Base-by-base conservation (phyloP, 2,113 vertebrate species). In the Saccopteryx bilineata region DNA sequence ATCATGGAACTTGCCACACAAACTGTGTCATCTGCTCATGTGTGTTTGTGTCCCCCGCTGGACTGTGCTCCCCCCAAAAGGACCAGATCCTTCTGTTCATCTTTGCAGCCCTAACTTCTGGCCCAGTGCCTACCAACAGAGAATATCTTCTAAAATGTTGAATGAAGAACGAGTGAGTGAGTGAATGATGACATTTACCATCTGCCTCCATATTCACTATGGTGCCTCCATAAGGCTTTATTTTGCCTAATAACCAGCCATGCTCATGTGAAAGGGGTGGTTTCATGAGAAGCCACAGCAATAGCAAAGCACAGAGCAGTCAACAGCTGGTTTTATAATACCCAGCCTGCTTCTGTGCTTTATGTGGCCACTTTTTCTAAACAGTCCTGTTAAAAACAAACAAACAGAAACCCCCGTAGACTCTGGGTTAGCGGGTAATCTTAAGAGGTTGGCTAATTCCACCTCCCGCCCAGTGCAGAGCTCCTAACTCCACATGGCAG, bases 191-290 rank as follows among this genome's bases (percentile, higher is more conserved):
- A 21, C 54, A 18, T 72, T 71, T 19, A 56, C 65, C 28, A 7
- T 93, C 87, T 81, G n/a, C 68, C 33, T 92, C 69, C 94, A 61
- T n/a, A 18, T 54, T 71, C 81, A 58, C 72, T 66, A 14, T 9
- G 1, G 56, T 26, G 82, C 68, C 63, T 74, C 96, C 74, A 50
- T 95, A 95, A 96, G 95, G 89, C 69, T 96, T 96, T 89, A 12
- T 85, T 82, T 82, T 96, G 63, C 68, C 28, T 50, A 8, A 5
- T 14, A 24, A 46, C 15, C 63, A n/a, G 7, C 69, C 48, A 79
- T 80, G 65, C 21, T 91, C 71, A 21, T 5, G 1, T 12, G 65
- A 81, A 60, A 65, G 65, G 50, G 33, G 24, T 58, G 60, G 74
- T 72, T 88, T 83, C 69, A 8, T 24, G 87, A 91, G 14, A 74